Evolutionary conservation across 2,113 vertebrate species (phyloP).

Genomic region (Antechinus flavipes): DNA sequence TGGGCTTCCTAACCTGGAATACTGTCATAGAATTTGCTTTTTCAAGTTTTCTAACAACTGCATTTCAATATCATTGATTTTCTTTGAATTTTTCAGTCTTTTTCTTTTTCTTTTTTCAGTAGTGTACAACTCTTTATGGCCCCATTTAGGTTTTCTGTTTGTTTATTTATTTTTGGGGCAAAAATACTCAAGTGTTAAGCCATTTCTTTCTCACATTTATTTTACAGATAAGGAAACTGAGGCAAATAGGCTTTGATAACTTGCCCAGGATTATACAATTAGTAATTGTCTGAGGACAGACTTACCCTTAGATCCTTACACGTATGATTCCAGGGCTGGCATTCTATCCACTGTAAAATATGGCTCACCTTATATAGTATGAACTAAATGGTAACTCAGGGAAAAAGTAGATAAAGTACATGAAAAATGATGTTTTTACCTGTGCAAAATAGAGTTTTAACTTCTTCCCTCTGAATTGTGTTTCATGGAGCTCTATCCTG

Average conservation of each 20-base stretch:
- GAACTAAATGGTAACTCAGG: neutral
- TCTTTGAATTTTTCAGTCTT: neutral
- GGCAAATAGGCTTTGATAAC: neutral
- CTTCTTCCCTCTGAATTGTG: constrained; percentile 92
- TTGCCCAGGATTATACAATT: neutral
- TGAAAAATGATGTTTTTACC: constrained; percentile 79
- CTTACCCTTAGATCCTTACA: neutral
- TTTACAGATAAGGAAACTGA: constrained; percentile 19
- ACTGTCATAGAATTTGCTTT: neutral
- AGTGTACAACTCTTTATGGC: neutral
- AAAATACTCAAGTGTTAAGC: neutral
- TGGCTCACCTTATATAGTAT: neutral
- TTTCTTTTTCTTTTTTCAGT: neutral
- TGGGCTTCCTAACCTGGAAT: neutral
- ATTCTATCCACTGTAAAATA: neutral
- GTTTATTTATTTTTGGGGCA: neutral
- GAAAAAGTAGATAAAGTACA: neutral
- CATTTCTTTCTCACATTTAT: neutral
- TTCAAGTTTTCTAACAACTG: neutral
- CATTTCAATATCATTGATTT: neutral
- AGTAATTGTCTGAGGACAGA: neutral
- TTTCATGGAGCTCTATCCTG: constrained; percentile 93
- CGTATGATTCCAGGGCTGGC: neutral
- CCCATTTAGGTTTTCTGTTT: neutral
- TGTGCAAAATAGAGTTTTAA: constrained; percentile 93